Base-by-base conservation (phyloP, 1,140 invertebrate genomes). In the Drosophila pseudoananassae region DNA sequence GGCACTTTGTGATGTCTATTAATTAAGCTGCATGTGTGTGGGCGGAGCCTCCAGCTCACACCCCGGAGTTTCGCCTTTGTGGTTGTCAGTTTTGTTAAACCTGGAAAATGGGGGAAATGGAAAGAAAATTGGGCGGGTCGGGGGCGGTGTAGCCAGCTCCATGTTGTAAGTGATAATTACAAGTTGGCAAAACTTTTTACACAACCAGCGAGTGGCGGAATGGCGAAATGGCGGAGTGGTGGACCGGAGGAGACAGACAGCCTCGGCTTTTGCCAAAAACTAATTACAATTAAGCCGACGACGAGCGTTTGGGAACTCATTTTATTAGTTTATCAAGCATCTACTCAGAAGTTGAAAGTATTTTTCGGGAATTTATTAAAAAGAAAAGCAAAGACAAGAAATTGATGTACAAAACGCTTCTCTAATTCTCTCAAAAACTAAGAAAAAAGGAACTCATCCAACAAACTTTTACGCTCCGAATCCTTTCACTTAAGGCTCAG, bases 131-230 rank as follows among this genome's bases (percentile, higher is more conserved):
- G 23, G 27, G 50, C 17, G 20, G 52, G 51, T 8, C 10, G 17
- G 23, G 29, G 29, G 51, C 31, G 43, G 14, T 20, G 57, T 33
- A 33, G 65, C 46, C 36, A 31, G 56, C 56, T 77, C 56, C 66
- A 63, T 79, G 71, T 66, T 82, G 82, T 72, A 82, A 83, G 83
- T 76, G 78, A 87, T 87, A 87, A 87, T 87, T 87, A 87, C 82
- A 88, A 84, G 83, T 83, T 88, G 78, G 75, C 71, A 76, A 83
- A 85, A 83, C 74, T 87, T 88, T 83, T 69, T 43, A 69, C 64
- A 78, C 83, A 78, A 60, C 78, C 76, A 78, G 63, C 71, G 64
- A 61, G 14, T 43, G 14, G 64, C 46, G 49, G 43, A 15, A n/a
- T 4, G 14, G 15, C 14, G 1, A 60, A 58, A 0, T 38, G 14